Evolutionary conservation across 2,113 vertebrate species (phyloP).

Genomic region (Chlorodrepanis virens): DNA sequence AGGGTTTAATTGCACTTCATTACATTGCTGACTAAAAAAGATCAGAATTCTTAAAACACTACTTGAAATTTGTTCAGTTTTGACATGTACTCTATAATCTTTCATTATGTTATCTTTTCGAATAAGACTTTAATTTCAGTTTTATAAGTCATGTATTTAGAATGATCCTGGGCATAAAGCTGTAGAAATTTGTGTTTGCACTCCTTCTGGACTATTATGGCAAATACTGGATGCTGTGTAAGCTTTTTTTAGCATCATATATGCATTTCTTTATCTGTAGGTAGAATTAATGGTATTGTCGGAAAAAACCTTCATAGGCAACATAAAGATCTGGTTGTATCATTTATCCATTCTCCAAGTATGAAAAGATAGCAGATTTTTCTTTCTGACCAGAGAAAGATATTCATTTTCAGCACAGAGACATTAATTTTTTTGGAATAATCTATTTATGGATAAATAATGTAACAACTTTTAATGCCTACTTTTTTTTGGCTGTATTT

Average conservation of each 20-base stretch:
- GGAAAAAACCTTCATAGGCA: neutral
- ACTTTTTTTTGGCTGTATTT: neutral
- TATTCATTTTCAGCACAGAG: neutral
- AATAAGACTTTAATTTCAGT: slow-evolving; percentile 31
- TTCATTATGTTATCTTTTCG: neutral
- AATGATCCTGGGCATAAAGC: neutral
- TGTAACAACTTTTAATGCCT: neutral
- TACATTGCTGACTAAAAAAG: slow-evolving; percentile 2
- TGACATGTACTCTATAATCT: neutral
- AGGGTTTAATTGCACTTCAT: slow-evolving; percentile 28
- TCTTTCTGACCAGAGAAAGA: neutral
- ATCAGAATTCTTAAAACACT: slow-evolving; percentile 29
- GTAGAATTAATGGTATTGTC: neutral
- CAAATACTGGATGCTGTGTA: neutral
- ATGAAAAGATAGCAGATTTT: neutral
- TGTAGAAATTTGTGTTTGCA: neutral
- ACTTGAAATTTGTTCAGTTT: neutral
- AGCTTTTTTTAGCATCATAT: neutral
- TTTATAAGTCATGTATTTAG: neutral
- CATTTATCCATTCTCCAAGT: neutral
- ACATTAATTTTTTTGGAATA: neutral
- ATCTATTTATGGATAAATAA: neutral
- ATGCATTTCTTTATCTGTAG: neutral
- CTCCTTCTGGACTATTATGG: neutral
- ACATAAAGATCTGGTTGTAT: neutral